Base-by-base conservation (phyloP, 2,888 invertebrate species). In the Oeneis ivallda region DNA sequence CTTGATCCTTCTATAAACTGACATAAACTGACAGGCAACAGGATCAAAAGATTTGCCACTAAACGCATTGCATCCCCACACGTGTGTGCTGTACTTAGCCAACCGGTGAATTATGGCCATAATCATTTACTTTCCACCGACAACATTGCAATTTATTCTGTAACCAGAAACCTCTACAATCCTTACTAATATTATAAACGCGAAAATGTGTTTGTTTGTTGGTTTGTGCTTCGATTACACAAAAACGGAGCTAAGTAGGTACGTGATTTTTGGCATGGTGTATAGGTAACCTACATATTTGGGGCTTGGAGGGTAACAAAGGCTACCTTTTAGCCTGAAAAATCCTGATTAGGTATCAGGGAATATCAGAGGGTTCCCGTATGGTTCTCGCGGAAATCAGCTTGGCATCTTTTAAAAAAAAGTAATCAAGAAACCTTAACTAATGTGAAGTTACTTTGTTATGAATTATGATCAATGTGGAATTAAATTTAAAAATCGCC, bases 1-100 rank as follows among this genome's bases (percentile, higher is more conserved):
- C 26, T 41, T 43, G 26, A 41, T 41, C 41, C 65, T 57, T 52
- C 60, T 65, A 66, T 74, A 74, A 74, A 76, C 77, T 71, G 68
- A 68, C 69, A 66, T 74, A 74, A 74, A 76, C 77, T 71, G 68
- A 68, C 69, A 72, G 72, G 72, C 73, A 74, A 76, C 73, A 71
- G 79, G 79, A 81, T 81, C 81, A 79, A 79, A 79, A 79, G 79
- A 78, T 82, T 78, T 75, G 73, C 75, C 67, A 74, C 73, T 69
- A 76, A 74, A 76, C 71, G 75, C 72, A 76, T 73, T 71, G 67
- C 75, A 66, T 56, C 65, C 65, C 67, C 72, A 72, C 78, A 80
- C 81, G 78, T 79, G 80, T 74, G 74, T 74, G 75, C 71, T 26
- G 26, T 78, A 74, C n/a, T 78, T 72, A 71, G 68, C 71, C 65